Base-by-base conservation (phyloP, 2,888 invertebrate species). In the Anoplius nigerrimus region DNA sequence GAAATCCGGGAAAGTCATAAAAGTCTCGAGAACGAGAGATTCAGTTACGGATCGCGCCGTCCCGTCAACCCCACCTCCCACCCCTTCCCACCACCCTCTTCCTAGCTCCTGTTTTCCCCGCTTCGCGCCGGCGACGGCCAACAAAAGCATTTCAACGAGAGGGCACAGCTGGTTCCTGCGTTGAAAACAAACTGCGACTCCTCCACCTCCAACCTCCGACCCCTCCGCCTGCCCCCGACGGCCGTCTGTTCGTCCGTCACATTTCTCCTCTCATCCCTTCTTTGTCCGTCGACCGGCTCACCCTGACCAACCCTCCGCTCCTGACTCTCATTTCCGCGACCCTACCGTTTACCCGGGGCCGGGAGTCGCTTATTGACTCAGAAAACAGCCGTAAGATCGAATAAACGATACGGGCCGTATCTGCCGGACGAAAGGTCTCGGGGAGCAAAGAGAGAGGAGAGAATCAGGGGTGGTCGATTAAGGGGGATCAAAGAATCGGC, bases 1-100 rank as follows among this genome's bases (percentile, higher is more conserved):
- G 52, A 68, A 68, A 68, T 67, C 67, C 58, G 56, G 48, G 16
- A 24, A 48, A 55, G 55, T 70, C 56, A 42, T 56, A 62, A 66
- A 70, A 66, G 55, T 55, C 58, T 16, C 45, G 58, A 65, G 65
- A 54, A 62, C 48, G 67, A 71, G 74, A 69, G 68, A 74, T 72
- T 76, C 72, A 66, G 65, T 76, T 73, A 69, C 59, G 48, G 52
- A 27, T 52, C 18, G 27, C 43, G 22, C 45, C 55, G 6, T 45
- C 22, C 18, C 15, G n/a, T 11, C 34, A 20, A 52, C 6, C 8
- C 34, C 34, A 34, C 34, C 34, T 24, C 27, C 48, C 48, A 8
- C 13, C 59, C 45, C 54, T 20, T 51, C 16, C n/a, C 42, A 42
- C 16, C n/a, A 6, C 51, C 18, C 11, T n/a, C 11, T 13, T 15